Evolutionary conservation across 2,113 vertebrate species (phyloP).

Genomic region (Notechis scutatus): DNA sequence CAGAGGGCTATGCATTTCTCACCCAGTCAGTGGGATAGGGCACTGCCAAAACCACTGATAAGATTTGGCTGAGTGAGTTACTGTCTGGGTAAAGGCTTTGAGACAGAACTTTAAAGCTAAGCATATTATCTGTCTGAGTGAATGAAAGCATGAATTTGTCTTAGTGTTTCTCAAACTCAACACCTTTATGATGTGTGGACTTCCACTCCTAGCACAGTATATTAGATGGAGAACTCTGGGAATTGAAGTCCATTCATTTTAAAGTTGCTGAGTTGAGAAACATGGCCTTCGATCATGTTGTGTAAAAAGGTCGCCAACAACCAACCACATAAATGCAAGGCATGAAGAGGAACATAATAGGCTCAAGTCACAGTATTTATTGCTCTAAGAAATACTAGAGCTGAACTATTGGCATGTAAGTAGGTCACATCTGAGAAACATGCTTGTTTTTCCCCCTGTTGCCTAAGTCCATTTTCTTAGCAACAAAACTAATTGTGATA

Average conservation of each 20-base stretch:
- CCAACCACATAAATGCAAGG: constrained; percentile 8
- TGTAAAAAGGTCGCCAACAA: constrained; percentile 11
- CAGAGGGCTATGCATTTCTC: not conserved
- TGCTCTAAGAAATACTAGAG: constrained; percentile 43
- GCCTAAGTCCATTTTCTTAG: constrained; percentile 40
- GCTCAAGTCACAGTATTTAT: constrained; percentile 47
- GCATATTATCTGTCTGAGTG: not conserved
- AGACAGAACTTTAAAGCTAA: not conserved
- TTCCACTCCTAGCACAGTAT: not conserved
- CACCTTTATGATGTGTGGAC: not conserved
- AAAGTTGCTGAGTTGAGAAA: not conserved
- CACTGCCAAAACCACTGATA: not conserved
- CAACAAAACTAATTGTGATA: constrained; percentile 51
- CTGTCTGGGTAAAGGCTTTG: not conserved
- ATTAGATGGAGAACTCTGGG: not conserved
- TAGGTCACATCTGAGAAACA: constrained; percentile 51
- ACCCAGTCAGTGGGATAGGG: not conserved
- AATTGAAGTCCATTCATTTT: not conserved
- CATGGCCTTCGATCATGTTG: constrained; percentile 20
- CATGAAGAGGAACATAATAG: constrained; percentile 13
- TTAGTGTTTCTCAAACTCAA: not conserved
- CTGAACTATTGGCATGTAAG: constrained; percentile 49
- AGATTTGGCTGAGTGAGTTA: not conserved
- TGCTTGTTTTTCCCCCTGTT: constrained; percentile 42
- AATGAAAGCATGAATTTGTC: not conserved